These are phyloP conservation scores for Zaprionus camerounensis DNA, from an alignment of 1,140 invertebrate species.

Conservation along the genomic window DNA sequence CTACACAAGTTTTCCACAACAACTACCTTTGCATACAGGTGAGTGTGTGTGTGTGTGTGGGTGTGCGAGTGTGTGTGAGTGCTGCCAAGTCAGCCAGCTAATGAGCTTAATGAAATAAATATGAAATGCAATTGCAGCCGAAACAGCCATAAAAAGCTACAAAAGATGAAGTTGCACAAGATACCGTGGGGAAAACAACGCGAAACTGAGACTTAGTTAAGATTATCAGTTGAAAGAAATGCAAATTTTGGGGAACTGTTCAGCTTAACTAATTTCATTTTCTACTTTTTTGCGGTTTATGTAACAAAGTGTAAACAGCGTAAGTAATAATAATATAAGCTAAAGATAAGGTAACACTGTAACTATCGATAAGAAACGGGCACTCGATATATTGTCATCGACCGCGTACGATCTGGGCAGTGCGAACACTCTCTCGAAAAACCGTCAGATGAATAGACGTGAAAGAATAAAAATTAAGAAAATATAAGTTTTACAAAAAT, in stretches of 20 bases:
- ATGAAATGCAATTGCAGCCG: slow-evolving; percentile 32
- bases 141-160: slow-evolving; percentile 11
- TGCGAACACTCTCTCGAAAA: no score
- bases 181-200: neutral
- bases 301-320: no score
- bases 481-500: no score
- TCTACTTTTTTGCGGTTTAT: neutral
- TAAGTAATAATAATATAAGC: no score
- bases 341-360: no score
- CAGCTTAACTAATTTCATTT: no score
- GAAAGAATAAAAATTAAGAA: no score
- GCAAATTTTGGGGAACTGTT: neutral
- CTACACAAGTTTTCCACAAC: slow-evolving; percentile 33
- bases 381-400: no score
- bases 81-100: slow-evolving; percentile 41
- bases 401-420: no score
- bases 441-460: no score
- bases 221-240: neutral
- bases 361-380: no score
- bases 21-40: slow-evolving; percentile 14
- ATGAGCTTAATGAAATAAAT: slow-evolving; percentile 43
- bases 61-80: slow-evolving; percentile 7
- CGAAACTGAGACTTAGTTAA: neutral
- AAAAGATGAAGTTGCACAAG: neutral
- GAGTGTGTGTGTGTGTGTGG: neutral